Percentiles rank a stretch among this genome's conserved stretches.
Conservation (phyloP, 30 jellyfish, hydroid and myxozoan genomes). For the Mastigias papua region DNA sequence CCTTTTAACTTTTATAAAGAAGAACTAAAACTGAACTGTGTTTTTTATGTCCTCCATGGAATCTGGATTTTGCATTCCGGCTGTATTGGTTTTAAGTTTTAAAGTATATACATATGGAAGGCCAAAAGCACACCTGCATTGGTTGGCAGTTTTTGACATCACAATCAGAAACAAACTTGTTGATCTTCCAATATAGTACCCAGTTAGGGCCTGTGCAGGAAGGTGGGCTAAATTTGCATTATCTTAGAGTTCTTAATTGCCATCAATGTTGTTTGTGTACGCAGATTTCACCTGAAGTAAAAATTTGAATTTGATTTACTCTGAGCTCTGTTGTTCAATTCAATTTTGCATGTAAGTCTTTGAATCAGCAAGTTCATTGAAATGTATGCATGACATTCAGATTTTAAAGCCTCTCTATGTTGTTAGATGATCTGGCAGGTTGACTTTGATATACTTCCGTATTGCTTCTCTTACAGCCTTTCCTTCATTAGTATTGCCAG, state of each 20-base stretch:
- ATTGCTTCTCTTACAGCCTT: constrained; percentile 9
- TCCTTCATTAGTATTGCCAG: constrained; percentile 25
- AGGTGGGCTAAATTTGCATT: not conserved
- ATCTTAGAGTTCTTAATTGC: constrained; percentile 13
- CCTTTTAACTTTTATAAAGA: not conserved
- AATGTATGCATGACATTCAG: too few species aligned
- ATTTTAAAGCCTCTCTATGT: too few species aligned
- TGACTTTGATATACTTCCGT: not conserved
- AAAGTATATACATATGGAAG: constrained; percentile 20
- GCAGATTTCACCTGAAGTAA: not conserved
- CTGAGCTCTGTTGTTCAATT: too few species aligned
- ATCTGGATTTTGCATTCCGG: constrained; percentile 5
- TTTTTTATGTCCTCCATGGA: not conserved
- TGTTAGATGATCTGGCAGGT: too few species aligned
- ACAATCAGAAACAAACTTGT: not conserved
- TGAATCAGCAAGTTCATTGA: too few species aligned
- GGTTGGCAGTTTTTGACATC: not conserved
- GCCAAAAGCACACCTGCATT: not conserved
- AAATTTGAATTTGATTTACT: not conserved
- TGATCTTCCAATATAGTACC: not conserved
- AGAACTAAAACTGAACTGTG: not conserved
- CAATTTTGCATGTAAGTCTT: too few species aligned
- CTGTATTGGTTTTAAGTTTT: not conserved
- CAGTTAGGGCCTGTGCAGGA: not conserved
- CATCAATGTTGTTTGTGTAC: not conserved